Evolutionary conservation across 2,888 invertebrate species (phyloP), one percentile per base, ranked within the genome.

Genomic region (Drosophila mimica): DNA sequence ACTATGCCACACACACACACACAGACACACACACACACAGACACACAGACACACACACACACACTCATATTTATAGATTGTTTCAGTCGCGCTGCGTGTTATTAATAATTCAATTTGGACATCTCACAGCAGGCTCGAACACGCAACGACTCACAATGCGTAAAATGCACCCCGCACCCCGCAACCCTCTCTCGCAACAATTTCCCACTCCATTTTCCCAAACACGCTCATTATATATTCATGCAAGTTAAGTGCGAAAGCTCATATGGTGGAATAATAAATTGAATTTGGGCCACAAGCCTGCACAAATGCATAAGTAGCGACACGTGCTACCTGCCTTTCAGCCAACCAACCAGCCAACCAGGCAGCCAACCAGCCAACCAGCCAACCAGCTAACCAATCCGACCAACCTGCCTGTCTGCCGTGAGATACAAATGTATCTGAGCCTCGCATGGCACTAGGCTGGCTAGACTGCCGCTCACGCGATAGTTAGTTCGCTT

Each of bases 181-280:
- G 30, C 34, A 48, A 25, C 11, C 40, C 11, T 25, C 31, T 30
- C 20, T 40, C 49, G 25, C 9, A 11, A 6, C 11, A 5, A 38
- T 49, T 15, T 57, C 48, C 20, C 38, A 5, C 17, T 38, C 52
- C 28, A 58, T 65, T 54, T 65, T 25, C 36, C 36, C 63, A 31
- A 36, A 65, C 43, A 36, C 33, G 58, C 82, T 84, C 85, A 84
- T 84, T 85, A 86, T 82, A 76, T 86, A 85, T 88, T 85, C 83
- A 88, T 85, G 83, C 86, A 77, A 88, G 84, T 85, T 83, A 88
- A 88, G 88, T 85, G 88, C 86, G 88, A 85, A 83, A 85, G 86
- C 86, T 88, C 86, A 85, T 85, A 85, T 85, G 75, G 72, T 56
- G 80, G 86, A 77, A 85, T 85, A 88, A 83, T 88, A 88, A 85